Conservation (phyloP, 2,888 invertebrate genomes). For the Lamellibrachia satsuma region DNA sequence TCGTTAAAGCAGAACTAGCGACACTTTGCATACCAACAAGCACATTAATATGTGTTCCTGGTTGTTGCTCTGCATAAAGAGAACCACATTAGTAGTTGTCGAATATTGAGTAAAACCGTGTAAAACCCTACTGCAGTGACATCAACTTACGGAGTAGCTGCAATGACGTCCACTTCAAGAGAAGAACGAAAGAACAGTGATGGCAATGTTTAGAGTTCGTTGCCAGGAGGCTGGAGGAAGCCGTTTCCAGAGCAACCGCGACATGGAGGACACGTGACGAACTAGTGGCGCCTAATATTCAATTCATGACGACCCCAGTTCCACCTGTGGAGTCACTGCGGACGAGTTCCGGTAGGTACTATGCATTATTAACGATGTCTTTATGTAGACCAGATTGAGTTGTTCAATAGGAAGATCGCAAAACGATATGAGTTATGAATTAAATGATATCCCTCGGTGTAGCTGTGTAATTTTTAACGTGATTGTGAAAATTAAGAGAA, state of each 20-base stretch:
- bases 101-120: background rate
- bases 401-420: background rate
- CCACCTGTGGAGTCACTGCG: background rate
- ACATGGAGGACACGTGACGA: slow-evolving; percentile 3
- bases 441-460: too few relatives aligned
- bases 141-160: background rate
- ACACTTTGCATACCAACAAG: background rate
- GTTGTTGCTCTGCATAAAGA: background rate
- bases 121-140: background rate
- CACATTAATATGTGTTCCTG: background rate
- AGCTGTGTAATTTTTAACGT: too few relatives aligned
- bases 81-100: background rate
- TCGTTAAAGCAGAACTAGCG: background rate
- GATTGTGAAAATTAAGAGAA: background rate
- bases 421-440: background rate
- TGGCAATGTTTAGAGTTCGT: background rate
- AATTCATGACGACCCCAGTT: background rate
- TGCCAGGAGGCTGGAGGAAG: background rate
- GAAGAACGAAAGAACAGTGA: background rate
- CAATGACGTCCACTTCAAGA: background rate
- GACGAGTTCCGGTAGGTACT: background rate
- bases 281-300: background rate
- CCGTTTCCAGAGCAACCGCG: background rate
- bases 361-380: background rate
- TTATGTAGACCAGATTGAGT: background rate